Percentiles rank a stretch among this genome's conserved stretches.
phyloP scores from a whole-genome alignment of 2,888 invertebrate species.

The Choristoneura rosaceana region DNA sequence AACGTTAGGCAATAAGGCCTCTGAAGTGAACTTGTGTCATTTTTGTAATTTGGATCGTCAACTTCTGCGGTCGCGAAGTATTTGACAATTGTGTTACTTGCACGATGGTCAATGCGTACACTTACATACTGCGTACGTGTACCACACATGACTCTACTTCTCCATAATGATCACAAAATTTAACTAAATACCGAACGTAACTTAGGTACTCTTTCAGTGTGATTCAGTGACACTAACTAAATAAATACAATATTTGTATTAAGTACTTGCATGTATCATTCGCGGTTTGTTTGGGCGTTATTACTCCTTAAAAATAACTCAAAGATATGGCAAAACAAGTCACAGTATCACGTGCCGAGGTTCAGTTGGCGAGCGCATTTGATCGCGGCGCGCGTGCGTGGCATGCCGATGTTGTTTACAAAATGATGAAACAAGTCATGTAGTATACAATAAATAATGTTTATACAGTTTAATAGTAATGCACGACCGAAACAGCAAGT shows the following conservation, averaged over 20 bases:
- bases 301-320: conserved; percentile 6
- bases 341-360: neutral
- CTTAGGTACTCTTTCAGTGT: neutral
- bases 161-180: neutral
- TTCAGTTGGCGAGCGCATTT: conserved; percentile 2
- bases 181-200: neutral
- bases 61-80: too few species aligned
- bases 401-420: conserved; percentile 2
- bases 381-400: conserved; percentile 2
- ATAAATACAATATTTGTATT: too few species aligned
- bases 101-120: too few species aligned
- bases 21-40: too few species aligned
- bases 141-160: too few species aligned
- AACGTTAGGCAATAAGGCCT: too few species aligned
- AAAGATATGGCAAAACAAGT: neutral
- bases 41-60: too few species aligned
- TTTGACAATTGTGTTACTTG: too few species aligned
- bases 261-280: too few species aligned
- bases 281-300: neutral
- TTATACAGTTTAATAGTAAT: neutral
- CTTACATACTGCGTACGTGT: too few species aligned
- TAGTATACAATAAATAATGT: neutral
- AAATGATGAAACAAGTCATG: neutral
- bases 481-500: neutral
- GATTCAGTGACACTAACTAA: neutral